These are phyloP conservation scores for Nomada flava DNA, from an alignment of 2,888 invertebrate genomes.

Conservation along the genomic window DNA sequence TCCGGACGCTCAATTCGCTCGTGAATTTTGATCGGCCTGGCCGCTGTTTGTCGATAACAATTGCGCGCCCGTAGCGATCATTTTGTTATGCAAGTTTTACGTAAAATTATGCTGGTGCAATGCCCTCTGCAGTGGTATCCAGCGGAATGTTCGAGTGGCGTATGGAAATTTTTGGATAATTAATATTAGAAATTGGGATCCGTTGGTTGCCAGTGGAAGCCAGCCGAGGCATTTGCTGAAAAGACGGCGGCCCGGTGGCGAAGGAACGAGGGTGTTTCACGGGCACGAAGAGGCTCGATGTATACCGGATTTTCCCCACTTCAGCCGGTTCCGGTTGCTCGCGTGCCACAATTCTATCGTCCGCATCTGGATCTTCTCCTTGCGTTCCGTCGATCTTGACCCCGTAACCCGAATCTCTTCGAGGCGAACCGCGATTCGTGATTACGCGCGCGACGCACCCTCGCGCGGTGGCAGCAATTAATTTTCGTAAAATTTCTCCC, in stretches of 20 bases:
- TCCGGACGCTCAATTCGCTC: slow-evolving; percentile 59
- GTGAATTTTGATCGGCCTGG: slow-evolving; percentile 51
- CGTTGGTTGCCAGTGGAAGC: not conserved
- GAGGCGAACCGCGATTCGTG: not conserved
- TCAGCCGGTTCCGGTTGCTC: slow-evolving; percentile 68
- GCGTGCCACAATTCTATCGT: slow-evolving; percentile 70
- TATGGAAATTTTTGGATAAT: slow-evolving; percentile 2
- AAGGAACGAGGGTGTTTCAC: slow-evolving; percentile 63
- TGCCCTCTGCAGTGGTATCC: not conserved
- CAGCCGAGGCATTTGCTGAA: not conserved
- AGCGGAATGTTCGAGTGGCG: not conserved
- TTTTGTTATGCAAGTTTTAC: slow-evolving; percentile 41
- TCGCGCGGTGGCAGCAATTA: not conserved
- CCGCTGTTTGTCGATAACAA: slow-evolving; percentile 54
- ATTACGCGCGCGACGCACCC: slow-evolving; percentile 15
- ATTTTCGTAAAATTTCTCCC: no score
- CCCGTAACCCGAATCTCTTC: slow-evolving; percentile 58
- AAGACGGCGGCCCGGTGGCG: slow-evolving; percentile 6
- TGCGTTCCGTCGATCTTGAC: slow-evolving; percentile 67
- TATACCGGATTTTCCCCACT: slow-evolving; percentile 69
- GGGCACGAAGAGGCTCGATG: slow-evolving; percentile 51
- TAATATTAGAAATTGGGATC: not conserved
- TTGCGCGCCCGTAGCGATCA: slow-evolving; percentile 20
- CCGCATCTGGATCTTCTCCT: slow-evolving; percentile 68
- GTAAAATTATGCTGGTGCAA: slow-evolving; percentile 8